Conservation (phyloP, 2,797 vertebrate species). For the Diglossa cyanea region DNA sequence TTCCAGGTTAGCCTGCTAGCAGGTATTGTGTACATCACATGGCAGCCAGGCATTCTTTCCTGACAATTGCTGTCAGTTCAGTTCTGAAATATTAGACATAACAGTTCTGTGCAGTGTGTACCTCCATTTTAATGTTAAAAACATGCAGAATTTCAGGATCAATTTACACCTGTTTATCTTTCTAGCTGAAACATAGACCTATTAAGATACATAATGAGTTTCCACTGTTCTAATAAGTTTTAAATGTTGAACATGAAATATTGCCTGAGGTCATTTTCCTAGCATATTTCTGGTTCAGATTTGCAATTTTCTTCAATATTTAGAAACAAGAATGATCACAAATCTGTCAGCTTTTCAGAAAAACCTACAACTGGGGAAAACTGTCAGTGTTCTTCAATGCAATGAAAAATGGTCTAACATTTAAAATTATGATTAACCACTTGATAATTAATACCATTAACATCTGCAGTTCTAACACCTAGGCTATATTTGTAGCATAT, state of each 20-base stretch:
- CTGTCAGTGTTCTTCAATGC: not conserved
- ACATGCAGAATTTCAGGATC: not conserved
- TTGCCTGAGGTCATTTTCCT: not conserved
- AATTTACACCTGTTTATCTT: not conserved
- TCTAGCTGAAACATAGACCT: not conserved
- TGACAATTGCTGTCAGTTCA: not conserved
- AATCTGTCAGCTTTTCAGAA: not conserved
- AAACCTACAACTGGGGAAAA: not conserved
- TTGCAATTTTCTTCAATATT: not conserved
- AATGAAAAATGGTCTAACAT: not conserved
- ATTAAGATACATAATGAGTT: not conserved
- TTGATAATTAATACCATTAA: not conserved
- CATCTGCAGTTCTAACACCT: not conserved
- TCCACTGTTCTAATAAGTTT: not conserved
- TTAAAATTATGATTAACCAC: not conserved
- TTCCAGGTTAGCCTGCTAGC: not conserved
- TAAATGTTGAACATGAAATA: not conserved
- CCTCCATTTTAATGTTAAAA: not conserved
- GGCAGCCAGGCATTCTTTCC: not conserved
- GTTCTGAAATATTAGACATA: not conserved
- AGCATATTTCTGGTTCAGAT: not conserved
- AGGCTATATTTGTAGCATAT: not conserved
- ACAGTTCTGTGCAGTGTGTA: not conserved
- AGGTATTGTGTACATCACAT: not conserved
- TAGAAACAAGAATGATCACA: not conserved